phyloP scores from a whole-genome alignment of 1,140 invertebrate species.

The Uloborus diversus region DNA sequence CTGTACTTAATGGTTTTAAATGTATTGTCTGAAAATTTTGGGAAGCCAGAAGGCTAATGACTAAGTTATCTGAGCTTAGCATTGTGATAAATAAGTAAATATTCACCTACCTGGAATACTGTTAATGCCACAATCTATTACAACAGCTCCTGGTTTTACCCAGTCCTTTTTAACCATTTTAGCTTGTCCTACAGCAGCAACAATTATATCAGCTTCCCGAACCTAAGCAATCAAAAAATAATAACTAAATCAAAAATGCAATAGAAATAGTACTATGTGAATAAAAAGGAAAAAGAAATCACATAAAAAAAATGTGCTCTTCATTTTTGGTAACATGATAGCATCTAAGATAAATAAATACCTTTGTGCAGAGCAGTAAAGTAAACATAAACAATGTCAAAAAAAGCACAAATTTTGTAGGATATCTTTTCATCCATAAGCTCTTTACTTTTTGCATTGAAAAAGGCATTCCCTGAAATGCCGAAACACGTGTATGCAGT shows the following conservation, averaged over 20 bases:
- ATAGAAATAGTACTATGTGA: background rate
- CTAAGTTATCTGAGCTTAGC: too few relatives aligned
- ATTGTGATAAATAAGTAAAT: too few relatives aligned
- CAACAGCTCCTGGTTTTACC: constrained; percentile 97
- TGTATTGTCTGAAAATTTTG: too few relatives aligned
- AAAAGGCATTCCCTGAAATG: too few relatives aligned
- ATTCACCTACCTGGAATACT: constrained; percentile 86
- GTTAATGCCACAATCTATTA: constrained; percentile 99
- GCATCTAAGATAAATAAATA: background rate
- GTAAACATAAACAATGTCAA: too few relatives aligned
- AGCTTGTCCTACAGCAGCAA: constrained; percentile 92
- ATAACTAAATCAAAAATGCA: background rate
- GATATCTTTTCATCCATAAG: too few relatives aligned
- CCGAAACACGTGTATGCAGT: too few relatives aligned
- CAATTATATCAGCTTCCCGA: constrained; percentile 89
- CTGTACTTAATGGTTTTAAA: too few relatives aligned
- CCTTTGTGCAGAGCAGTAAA: too few relatives aligned
- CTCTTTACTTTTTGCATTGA: too few relatives aligned
- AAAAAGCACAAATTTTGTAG: too few relatives aligned
- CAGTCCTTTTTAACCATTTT: constrained; percentile 94
- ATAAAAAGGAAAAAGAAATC: background rate
- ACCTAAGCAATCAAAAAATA: constrained; percentile 61
- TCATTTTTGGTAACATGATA: background rate
- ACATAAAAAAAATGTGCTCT: background rate
- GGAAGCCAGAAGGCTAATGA: too few relatives aligned